A percentile compares a stretch with the other conserved stretches of the same genome.
These are phyloP conservation scores for Drosophila busckii DNA, from an alignment of 1,140 invertebrate genomes.

Conservation along the genomic window DNA sequence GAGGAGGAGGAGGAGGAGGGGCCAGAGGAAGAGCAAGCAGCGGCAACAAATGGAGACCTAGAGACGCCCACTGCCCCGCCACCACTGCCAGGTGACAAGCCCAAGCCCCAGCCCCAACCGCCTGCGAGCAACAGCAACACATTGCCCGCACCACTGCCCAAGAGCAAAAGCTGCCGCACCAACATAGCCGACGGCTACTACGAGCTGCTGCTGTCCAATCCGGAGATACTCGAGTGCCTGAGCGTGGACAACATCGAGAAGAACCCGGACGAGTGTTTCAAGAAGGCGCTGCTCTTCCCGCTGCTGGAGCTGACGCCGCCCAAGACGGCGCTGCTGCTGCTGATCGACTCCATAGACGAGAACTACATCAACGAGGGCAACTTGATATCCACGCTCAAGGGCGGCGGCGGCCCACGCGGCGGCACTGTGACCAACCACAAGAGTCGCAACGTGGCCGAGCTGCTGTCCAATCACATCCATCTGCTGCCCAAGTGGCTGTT, in stretches of 20 bases:
- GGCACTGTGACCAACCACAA: conserved; percentile 79
- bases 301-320: conserved; percentile 90
- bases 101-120: too few relatives aligned
- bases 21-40: conserved; percentile 22
- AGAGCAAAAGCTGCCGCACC: conserved; percentile 83
- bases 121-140: conserved; percentile 51
- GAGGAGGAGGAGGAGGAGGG: conserved; percentile 24
- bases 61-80: conserved; percentile 16
- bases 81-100: conserved; percentile 52
- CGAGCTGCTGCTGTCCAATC: conserved; percentile 87
- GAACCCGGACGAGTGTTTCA: conserved; percentile 94
- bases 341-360: conserved; percentile 96
- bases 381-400: conserved; percentile 76
- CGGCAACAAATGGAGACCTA: conserved; percentile 4
- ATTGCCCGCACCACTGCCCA: conserved; percentile 81
- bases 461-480: conserved; percentile 93
- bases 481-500: conserved; percentile 96
- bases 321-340: conserved; percentile 89
- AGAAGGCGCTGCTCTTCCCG: conserved; percentile 91
- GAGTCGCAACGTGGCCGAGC: conserved; percentile 88
- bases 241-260: conserved; percentile 84
- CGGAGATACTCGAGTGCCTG: conserved; percentile 84
- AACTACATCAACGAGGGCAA: conserved; percentile 80
- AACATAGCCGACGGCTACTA: conserved; percentile 89
- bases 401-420: conserved; percentile 73